Evolutionary conservation across 2,888 invertebrate genomes (phyloP).

Genomic region (Pseudococcus jackbeardsleyi): DNA sequence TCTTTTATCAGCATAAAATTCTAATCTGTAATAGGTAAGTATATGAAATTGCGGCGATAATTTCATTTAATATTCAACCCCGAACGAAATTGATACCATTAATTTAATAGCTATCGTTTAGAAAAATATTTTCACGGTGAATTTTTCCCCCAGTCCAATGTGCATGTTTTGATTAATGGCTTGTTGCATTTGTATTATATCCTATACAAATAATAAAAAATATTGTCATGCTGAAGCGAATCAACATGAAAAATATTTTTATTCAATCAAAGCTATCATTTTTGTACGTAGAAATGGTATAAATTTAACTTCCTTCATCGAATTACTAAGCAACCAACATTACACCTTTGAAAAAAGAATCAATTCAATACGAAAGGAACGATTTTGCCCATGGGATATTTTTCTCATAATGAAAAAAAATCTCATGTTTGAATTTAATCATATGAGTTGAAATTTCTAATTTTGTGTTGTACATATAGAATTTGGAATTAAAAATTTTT

Average conservation of each 20-base stretch:
- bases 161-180: background rate
- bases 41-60: background rate
- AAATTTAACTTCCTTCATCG: conserved; percentile 4
- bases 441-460: too few species aligned
- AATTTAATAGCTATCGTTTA: background rate
- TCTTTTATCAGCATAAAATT: background rate
- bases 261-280: background rate
- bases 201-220: background rate
- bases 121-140: background rate
- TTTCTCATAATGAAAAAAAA: background rate
- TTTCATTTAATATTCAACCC: background rate
- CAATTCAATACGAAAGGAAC: background rate
- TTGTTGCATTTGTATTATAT: conserved; percentile 9
- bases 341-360: background rate
- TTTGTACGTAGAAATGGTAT: background rate
- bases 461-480: too few species aligned
- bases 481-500: too few species aligned
- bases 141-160: background rate
- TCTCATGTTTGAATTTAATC: too few species aligned
- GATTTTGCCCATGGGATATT: background rate
- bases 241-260: conserved; percentile 22
- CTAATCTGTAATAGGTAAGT: background rate
- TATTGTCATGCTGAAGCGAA: background rate
- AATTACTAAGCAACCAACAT: background rate
- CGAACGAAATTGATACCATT: background rate